Base-by-base conservation (phyloP, 2,888 invertebrate genomes). In the Frankliniella fusca region DNA sequence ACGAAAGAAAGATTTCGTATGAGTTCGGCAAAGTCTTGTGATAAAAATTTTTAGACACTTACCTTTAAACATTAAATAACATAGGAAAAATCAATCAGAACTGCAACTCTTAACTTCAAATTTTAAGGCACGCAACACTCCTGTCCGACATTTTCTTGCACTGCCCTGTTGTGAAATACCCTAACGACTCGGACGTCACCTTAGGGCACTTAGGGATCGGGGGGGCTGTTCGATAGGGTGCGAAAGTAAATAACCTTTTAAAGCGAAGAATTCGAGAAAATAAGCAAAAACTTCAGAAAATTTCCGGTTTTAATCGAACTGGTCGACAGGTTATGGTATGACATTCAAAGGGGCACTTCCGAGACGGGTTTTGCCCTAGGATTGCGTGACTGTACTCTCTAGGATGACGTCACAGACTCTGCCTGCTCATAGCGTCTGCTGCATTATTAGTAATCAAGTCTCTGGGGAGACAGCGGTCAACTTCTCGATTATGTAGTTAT, bases 361-460 rank as follows among this genome's bases (percentile, higher is more conserved):
- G 38, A 38, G 5, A 38, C n/a, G 38, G 38, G 38, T 3, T 3
- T 38, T 38, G 3, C 38, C 38, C 38, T 38, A 3, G 61, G 18
- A 0, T 18, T 76, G 70, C 70, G 70, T 27, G 70, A 76, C 70
- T 76, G 70, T 76, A 76, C 70, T 8, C 10, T 27, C 8, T 27
- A 8, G 11, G 11, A 27, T 76, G 70, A 76, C 70, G 70, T 76
- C 70, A 76, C 12, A 12, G 12, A 27, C 70, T 54, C 12, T 27
- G 70, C 70, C 70, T 76, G 70, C 70, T 76, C 9, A 76, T 27
- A 76, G 70, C 70, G 70, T 76, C 70, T 76, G 70, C 70, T 76
- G 70, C 27, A 12, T 27, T 76, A 27, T 76, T 76, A 76, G 70
- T 76, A 27, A 70, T 70, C 70, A 70, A 70, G 70, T 70, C 70